These are phyloP conservation scores for Orius insidiosus DNA, from an alignment of 1,140 invertebrate genomes.

Conservation along the genomic window DNA sequence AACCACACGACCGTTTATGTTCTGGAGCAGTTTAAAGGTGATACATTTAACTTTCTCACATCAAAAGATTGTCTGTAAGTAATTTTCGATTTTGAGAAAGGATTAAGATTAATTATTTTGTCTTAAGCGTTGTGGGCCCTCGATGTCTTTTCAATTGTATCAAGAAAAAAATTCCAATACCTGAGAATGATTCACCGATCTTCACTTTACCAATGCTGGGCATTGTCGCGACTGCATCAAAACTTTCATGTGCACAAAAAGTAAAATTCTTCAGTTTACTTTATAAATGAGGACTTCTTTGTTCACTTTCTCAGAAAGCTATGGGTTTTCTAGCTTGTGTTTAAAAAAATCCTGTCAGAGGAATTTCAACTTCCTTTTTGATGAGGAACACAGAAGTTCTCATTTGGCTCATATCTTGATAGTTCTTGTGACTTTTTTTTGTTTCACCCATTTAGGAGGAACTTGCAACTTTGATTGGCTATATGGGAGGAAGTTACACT, in stretches of 20 bases:
- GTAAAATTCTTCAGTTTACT: too few relatives aligned
- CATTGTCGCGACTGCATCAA: constrained; percentile 52
- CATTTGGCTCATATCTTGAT: too few relatives aligned
- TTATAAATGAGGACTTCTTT: too few relatives aligned
- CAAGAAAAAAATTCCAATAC: constrained; percentile 49
- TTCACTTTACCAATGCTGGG: constrained; percentile 66
- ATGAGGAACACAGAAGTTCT: too few relatives aligned
- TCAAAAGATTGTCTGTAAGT: constrained; percentile 11
- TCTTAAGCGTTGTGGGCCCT: constrained; percentile 55
- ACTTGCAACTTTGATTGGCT: constrained; percentile 48
- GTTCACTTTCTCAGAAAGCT: too few relatives aligned
- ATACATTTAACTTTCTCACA: constrained; percentile 2
- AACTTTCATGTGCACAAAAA: constrained; percentile 36
- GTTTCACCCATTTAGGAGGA: constrained; percentile 31
- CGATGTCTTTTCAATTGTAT: constrained; percentile 60
- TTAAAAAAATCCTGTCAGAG: too few relatives aligned
- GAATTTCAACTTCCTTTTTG: too few relatives aligned
- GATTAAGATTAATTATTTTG: constrained; percentile 17
- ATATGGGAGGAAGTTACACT: constrained; percentile 67
- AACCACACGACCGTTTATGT: constrained; percentile 7
- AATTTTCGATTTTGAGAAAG: neutral
- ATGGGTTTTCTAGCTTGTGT: too few relatives aligned
- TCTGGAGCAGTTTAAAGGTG: constrained; percentile 10
- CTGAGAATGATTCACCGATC: constrained; percentile 52
- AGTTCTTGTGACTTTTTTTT: constrained; percentile 1